phyloP scores from a whole-genome alignment of 2,113 vertebrate genomes.

The Malurus cyaneus region DNA sequence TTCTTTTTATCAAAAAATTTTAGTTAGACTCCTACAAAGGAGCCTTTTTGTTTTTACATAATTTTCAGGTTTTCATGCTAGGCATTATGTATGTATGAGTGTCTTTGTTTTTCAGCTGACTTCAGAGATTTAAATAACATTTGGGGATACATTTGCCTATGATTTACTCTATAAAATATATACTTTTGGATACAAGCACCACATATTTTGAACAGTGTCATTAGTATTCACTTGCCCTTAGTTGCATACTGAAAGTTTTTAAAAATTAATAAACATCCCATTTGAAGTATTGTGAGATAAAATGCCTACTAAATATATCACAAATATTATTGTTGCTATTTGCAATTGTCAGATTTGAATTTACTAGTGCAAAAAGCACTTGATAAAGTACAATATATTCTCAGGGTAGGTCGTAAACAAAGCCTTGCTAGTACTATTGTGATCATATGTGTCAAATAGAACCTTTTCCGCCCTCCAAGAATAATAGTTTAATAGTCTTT shows the following conservation, averaged over 20 bases:
- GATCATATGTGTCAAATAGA: slow-evolving; percentile 49
- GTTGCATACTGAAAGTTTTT: slow-evolving; percentile 19
- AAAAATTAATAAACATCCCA: slow-evolving; percentile 52
- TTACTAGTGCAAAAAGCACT: background rate
- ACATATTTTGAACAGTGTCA: background rate
- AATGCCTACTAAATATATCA: background rate
- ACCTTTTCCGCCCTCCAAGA: slow-evolving; percentile 51
- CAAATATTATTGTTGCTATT: background rate
- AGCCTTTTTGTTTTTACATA: slow-evolving; percentile 45
- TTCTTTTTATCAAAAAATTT: slow-evolving; percentile 55
- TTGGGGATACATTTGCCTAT: slow-evolving; percentile 47
- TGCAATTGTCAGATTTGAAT: slow-evolving; percentile 28
- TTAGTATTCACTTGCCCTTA: slow-evolving; percentile 38
- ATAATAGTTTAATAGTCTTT: slow-evolving; percentile 68
- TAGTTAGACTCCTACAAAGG: slow-evolving; percentile 52
- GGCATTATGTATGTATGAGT: slow-evolving; percentile 50
- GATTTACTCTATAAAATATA: slow-evolving; percentile 55
- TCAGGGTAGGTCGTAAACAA: slow-evolving; percentile 29
- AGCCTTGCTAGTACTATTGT: slow-evolving; percentile 46
- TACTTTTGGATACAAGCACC: slow-evolving; percentile 38
- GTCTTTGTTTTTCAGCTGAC: slow-evolving; percentile 71
- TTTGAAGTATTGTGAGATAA: slow-evolving; percentile 2
- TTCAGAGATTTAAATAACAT: slow-evolving; percentile 70
- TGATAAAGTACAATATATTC: slow-evolving; percentile 10
- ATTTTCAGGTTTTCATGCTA: slow-evolving; percentile 60